Conservation (phyloP, 2,113 vertebrate species). For the Chaenogobius annularis region DNA sequence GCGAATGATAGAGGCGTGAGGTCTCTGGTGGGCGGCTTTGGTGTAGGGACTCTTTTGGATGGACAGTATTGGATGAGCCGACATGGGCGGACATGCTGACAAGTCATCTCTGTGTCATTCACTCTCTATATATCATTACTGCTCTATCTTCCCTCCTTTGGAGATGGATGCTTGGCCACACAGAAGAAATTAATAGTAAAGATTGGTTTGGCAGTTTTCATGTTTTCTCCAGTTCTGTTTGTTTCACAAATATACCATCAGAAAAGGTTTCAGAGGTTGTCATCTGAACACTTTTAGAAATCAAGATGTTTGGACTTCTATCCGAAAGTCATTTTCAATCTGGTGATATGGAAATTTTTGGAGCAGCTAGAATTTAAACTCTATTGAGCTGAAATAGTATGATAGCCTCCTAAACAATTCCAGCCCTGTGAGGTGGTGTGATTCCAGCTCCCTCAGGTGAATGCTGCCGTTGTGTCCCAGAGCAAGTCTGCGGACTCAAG, state of each 20-base stretch:
- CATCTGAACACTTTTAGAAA: no score
- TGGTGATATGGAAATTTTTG: no score
- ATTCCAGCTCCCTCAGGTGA: no score
- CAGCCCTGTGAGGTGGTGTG: no score
- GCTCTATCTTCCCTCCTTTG: slow-evolving; percentile 17
- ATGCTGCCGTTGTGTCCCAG: no score
- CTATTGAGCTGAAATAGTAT: no score
- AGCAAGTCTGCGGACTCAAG: no score
- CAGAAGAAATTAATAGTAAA: slow-evolving; percentile 33
- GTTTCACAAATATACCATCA: not conserved
- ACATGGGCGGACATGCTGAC: slow-evolving; percentile 53
- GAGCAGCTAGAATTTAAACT: no score
- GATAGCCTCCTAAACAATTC: no score
- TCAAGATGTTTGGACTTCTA: no score
- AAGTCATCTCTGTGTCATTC: slow-evolving; percentile 24
- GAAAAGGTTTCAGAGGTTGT: no score
- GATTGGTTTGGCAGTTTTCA: slow-evolving; percentile 16
- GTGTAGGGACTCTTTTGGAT: slow-evolving; percentile 35
- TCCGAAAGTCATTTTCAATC: no score
- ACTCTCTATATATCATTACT: slow-evolving; percentile 36
- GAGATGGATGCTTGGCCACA: slow-evolving; percentile 21
- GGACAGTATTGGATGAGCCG: slow-evolving; percentile 57
- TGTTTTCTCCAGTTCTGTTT: not conserved
- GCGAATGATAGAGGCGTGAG: slow-evolving; percentile 51
- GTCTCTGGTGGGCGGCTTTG: slow-evolving; percentile 25